A percentile compares a stretch with the other conserved stretches of the same genome.
Evolutionary conservation across 2,113 vertebrate species (phyloP).

Genomic region (Corythoichthys haematopterus): DNA sequence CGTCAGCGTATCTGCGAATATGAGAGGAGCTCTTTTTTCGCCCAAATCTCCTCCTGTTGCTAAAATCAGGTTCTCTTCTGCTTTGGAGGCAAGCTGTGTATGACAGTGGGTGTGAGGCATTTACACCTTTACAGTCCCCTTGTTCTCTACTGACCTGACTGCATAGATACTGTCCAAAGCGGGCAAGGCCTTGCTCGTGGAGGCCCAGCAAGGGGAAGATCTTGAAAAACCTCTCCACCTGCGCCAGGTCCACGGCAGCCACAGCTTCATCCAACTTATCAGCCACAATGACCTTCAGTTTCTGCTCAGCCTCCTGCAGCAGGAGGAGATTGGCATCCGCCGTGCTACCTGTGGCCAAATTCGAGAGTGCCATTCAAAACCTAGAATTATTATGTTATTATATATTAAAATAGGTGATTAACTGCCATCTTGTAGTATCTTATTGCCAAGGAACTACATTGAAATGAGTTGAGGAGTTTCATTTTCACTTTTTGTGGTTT

Average conservation of each 20-base stretch:
- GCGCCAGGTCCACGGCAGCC: slow-evolving; percentile 82
- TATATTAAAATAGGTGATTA: too few species aligned
- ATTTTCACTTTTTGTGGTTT: not conserved
- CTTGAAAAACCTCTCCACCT: slow-evolving; percentile 97
- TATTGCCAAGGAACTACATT: not conserved
- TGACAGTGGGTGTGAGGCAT: not conserved
- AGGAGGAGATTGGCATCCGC: slow-evolving; percentile 91
- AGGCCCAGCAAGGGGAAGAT: slow-evolving; percentile 93
- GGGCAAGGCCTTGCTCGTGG: slow-evolving; percentile 91
- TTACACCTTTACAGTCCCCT: not conserved
- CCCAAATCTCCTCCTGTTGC: slow-evolving; percentile 84
- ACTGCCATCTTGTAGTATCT: too few species aligned
- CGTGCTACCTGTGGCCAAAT: slow-evolving; percentile 76
- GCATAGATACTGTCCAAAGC: slow-evolving; percentile 92
- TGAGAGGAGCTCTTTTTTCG: slow-evolving; percentile 84
- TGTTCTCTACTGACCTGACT: slow-evolving; percentile 76
- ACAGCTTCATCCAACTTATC: slow-evolving; percentile 87
- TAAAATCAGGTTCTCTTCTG: slow-evolving; percentile 88
- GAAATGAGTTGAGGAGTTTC: not conserved
- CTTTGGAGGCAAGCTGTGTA: slow-evolving; percentile 85
- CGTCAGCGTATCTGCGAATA: slow-evolving; percentile 93
- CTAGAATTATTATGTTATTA: too few species aligned
- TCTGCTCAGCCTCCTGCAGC: slow-evolving; percentile 90
- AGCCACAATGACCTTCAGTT: slow-evolving; percentile 87
- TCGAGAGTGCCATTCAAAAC: not conserved